Percentiles rank a stretch among this genome's conserved stretches.
phyloP scores from a whole-genome alignment of 2,888 invertebrate species.

The Oligia strigilis region DNA sequence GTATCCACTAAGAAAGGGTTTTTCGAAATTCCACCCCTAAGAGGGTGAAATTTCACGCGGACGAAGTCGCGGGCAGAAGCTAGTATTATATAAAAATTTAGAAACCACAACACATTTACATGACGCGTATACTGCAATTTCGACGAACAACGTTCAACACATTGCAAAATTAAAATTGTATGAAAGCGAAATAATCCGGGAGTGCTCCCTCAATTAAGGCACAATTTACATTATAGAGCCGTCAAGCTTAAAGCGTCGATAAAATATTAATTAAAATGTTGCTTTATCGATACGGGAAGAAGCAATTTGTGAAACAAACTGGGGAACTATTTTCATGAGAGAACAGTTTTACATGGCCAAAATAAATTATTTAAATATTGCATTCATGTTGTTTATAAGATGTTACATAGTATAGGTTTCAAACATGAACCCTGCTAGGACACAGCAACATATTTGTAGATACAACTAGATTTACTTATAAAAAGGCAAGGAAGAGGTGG shows the following conservation, averaged over 20 bases:
- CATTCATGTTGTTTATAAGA: no score
- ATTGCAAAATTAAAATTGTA: slow-evolving; percentile 39
- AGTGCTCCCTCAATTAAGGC: slow-evolving; percentile 38
- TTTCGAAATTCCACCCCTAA: no score
- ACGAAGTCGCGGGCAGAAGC: no score
- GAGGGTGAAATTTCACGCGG: no score
- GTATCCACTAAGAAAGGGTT: no score
- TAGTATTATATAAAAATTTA: background rate
- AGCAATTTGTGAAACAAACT: slow-evolving; percentile 24
- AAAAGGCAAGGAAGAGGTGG: no score
- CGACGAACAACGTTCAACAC: slow-evolving; percentile 2
- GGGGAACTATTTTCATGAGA: background rate
- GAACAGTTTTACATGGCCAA: background rate
- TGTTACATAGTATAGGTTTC: no score
- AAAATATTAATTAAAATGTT: slow-evolving; percentile 51
- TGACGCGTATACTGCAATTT: slow-evolving; percentile 17
- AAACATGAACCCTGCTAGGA: no score
- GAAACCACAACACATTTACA: slow-evolving; percentile 1
- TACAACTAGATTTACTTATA: no score
- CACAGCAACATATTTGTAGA: no score
- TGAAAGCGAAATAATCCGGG: slow-evolving; percentile 38
- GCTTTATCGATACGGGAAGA: slow-evolving; percentile 19
- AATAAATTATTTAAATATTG: background rate
- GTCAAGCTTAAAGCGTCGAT: slow-evolving; percentile 32
- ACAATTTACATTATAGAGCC: slow-evolving; percentile 44